These are phyloP conservation scores for Nephotettix cincticeps DNA, from an alignment of 1,140 invertebrate genomes.

Conservation along the genomic window DNA sequence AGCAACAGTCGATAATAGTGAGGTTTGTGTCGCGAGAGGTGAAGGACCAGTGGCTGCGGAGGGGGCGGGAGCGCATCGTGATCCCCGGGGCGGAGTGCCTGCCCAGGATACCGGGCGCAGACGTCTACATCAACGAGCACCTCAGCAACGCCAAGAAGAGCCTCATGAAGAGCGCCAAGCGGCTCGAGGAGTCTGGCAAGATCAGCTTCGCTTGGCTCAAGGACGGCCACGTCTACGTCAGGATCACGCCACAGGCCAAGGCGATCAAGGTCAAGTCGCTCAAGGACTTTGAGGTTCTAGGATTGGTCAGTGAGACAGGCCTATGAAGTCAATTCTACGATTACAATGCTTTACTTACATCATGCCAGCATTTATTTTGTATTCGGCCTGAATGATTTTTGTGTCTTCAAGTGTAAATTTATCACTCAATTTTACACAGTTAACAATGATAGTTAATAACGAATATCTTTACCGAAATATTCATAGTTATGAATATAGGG, in stretches of 20 bases:
- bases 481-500: too few relatives aligned
- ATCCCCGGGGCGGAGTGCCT: background rate
- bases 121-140: background rate
- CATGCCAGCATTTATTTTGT: too few relatives aligned
- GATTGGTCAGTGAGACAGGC: background rate
- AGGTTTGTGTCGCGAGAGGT: background rate
- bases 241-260: background rate
- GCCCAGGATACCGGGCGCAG: background rate
- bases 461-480: too few relatives aligned
- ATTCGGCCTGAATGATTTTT: too few relatives aligned
- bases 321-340: too few relatives aligned
- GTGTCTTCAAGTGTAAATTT: too few relatives aligned
- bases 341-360: too few relatives aligned
- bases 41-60: background rate
- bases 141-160: background rate
- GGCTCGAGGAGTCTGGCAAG: background rate
- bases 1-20: background rate
- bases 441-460: too few relatives aligned
- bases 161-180: background rate
- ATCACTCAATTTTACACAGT: too few relatives aligned
- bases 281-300: background rate
- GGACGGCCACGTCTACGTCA: background rate
- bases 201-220: background rate
- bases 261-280: background rate
- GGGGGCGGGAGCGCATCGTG: background rate